Base-by-base conservation (phyloP, 2,888 invertebrate species). In the Aphodius sticticus region DNA sequence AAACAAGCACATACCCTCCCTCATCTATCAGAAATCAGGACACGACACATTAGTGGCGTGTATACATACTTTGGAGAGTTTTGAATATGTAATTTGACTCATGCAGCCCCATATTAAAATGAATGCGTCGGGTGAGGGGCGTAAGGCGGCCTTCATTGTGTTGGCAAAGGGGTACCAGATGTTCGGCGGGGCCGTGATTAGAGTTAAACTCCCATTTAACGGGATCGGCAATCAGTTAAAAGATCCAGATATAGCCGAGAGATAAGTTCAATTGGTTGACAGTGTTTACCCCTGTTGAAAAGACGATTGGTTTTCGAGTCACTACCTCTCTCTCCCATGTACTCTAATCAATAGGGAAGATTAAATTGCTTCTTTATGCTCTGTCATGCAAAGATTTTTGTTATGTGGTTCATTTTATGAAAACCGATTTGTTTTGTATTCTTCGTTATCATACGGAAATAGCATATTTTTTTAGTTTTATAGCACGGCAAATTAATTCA, bases 181-280 rank as follows among this genome's bases (percentile, higher is more conserved):
- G 88, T 87, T 88, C 86, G 79, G 83, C 84, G 86, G 86, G 86
- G 86, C 86, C 85, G 85, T 88, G 88, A 88, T 88, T 88, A 88
- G 88, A 88, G 88, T 88, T 88, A 88, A 88, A 88, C 87, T 87
- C 84, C 85, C 86, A 87, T 88, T 87, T 87, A 87, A 87, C 86
- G 87, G 86, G 84, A 87, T 87, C 86, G 86, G 84, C 85, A 85
- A 87, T 86, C 86, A 85, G 84, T 85, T 85, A 84, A 86, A 85
- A 85, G 86, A 86, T 86, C 86, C 84, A 74, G 86, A 88, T 88
- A 86, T 82, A 81, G 74, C 38, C 76, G 86, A 85, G 87, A 86
- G 87, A 88, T 87, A 87, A 87, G 85, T 86, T 86, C 85, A 87
- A 87, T 87, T 86, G 85, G 82, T 82, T 80, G 82, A 81, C 84